Conservation (phyloP, 2,113 vertebrate species). For the Onychostruthus taczanowskii region DNA sequence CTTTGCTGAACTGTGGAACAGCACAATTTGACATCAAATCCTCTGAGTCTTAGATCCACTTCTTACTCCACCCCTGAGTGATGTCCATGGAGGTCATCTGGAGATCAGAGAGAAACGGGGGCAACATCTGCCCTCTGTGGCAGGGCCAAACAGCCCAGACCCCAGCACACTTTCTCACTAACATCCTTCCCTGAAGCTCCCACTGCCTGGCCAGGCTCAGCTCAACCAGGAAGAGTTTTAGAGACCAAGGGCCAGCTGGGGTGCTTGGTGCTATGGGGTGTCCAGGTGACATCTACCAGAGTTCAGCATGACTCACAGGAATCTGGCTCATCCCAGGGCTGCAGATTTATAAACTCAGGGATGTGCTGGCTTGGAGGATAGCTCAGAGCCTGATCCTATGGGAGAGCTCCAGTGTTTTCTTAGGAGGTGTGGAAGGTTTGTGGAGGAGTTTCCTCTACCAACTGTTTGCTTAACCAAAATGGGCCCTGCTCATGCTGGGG, state of each 20-base stretch:
- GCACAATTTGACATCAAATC: neutral
- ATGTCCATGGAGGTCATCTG: neutral
- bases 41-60: neutral
- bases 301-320: neutral
- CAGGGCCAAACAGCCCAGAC: neutral
- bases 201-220: neutral
- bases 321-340: neutral
- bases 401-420: neutral
- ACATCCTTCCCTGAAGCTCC: neutral
- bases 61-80: neutral
- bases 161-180: neutral
- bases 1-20: neutral
- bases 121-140: neutral
- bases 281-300: neutral
- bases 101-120: neutral
- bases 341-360: neutral
- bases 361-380: neutral
- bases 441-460: neutral
- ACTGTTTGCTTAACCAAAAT: slow-evolving; percentile 43
- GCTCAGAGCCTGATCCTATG: neutral
- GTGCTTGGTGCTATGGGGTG: neutral
- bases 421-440: slow-evolving; percentile 10
- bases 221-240: neutral
- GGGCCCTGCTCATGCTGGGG: neutral
- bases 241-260: neutral